Evolutionary conservation across 2,888 invertebrate species (phyloP).

Genomic region (Drosophila demipolita): DNA sequence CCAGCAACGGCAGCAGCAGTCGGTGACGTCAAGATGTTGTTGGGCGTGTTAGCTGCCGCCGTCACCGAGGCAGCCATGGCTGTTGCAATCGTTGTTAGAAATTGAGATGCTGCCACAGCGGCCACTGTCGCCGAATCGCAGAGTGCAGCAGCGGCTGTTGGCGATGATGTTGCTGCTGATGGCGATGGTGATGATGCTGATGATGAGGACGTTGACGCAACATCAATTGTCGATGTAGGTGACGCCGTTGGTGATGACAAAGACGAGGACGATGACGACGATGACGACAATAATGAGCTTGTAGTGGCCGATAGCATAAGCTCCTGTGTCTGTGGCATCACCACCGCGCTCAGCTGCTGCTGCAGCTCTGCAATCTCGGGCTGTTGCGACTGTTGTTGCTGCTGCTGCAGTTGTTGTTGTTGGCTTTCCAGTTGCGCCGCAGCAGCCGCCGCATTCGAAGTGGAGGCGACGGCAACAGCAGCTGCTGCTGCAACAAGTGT

Average conservation of each 20-base stretch:
- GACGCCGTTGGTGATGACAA: conserved; percentile 64
- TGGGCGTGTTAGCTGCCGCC: conserved; percentile 78
- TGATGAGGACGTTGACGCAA: conserved; percentile 66
- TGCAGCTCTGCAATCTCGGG: conserved; percentile 76
- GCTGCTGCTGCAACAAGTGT: conserved; percentile 77
- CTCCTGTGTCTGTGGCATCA: conserved; percentile 77
- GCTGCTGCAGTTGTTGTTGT: conserved; percentile 40
- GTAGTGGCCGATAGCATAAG: conserved; percentile 80
- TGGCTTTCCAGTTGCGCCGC: conserved; percentile 71
- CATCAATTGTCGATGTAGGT: conserved; percentile 63
- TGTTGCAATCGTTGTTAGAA: conserved; percentile 77
- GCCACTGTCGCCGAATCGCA: conserved; percentile 78
- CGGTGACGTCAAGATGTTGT: conserved; percentile 41
- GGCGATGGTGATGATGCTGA: conserved; percentile 59
- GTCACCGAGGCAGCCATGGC: conserved; percentile 78
- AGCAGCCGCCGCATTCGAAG: conserved; percentile 72
- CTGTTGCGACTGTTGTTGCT: conserved; percentile 50
- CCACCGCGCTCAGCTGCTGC: conserved; percentile 76
- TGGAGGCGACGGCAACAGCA: conserved; percentile 76
- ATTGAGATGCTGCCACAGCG: conserved; percentile 83
- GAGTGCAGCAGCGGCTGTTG: conserved; percentile 43
- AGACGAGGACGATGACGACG: conserved; percentile 64
- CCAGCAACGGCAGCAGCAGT: conserved; percentile 40
- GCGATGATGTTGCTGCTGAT: conserved; percentile 31
- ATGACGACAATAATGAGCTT: conserved; percentile 63